Base-by-base conservation (phyloP, 1,140 invertebrate species). In the Zaprionus capensis region DNA sequence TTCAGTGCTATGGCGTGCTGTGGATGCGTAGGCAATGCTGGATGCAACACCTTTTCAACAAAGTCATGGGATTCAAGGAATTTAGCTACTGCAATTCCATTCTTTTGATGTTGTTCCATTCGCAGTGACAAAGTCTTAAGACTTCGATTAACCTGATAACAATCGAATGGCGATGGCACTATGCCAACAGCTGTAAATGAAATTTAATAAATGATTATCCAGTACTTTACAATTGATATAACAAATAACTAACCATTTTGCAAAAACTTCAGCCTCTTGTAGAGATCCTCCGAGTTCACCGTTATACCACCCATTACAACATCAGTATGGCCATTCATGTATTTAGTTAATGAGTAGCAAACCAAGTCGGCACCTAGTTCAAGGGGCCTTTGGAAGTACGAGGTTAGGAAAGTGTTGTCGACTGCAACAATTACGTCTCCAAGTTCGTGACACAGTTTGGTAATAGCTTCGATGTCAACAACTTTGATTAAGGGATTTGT, bases 271-370 rank as follows among this genome's bases (percentile, higher is more conserved):
- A 99, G 91, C 91, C 94, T 94, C 26, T 96, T 91, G 79, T 95
- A 95, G 0, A 99, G 81, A 55, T 95, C 95, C 62, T 97, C 95
- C 84, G 95, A 94, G 76, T 96, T 98, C 4, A 96, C 95, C 28
- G 97, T 94, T 7, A 96, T 94, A 9, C 97, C 96, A 5, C 99
- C 99, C 99, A 99, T 99, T 1, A 99, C 96, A 51, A 99, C 97
- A 94, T 99, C 99, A 1, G 97, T 97, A 93, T 99, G 99, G 0
- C 99, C 99, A 93, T 99, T 99, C 95, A 99, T 98, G 90, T 99
- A 99, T 93, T 99, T 99, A 0, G 98, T 99, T 28, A 99, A 82
- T 0, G 99, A 99, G 93, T 99, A 99, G 76, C 98, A 93, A 1
- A 97, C 96, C 56, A 99, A 94, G 93, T 99, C 98, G 3, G 97